A percentile compares a stretch with the other conserved stretches of the same genome.
phyloP scores from a whole-genome alignment of 2,888 invertebrate genomes.

The Cataglyphis altisquamis region DNA sequence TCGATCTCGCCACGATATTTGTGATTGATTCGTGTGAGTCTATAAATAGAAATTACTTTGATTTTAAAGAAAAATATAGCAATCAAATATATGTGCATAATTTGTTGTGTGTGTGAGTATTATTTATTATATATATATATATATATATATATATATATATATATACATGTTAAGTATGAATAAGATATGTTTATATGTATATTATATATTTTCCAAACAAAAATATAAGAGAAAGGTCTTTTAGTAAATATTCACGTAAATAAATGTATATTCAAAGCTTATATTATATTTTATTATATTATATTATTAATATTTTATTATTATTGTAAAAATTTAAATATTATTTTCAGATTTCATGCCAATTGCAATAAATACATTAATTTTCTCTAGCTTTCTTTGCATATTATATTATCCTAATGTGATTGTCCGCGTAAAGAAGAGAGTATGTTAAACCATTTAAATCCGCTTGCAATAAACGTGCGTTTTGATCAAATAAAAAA shows the following conservation, averaged over 20 bases:
- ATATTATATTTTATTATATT: background rate
- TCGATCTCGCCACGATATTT: background rate
- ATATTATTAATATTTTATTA: background rate
- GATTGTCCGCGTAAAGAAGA: background rate
- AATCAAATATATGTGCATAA: background rate
- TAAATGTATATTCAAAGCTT: background rate
- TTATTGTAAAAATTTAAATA: background rate
- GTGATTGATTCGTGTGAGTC: background rate
- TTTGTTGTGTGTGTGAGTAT: background rate
- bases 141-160: background rate
- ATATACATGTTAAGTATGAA: background rate
- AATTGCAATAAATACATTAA: background rate
- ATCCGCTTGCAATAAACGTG: background rate
- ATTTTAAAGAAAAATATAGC: background rate
- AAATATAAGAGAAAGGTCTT: background rate
- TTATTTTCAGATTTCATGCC: background rate
- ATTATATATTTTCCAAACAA: background rate
- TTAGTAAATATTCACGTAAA: background rate
- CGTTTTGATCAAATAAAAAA: constrained; percentile 13
- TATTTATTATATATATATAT: background rate
- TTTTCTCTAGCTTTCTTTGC: background rate
- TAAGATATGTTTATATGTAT: background rate
- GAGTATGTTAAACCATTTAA: constrained; percentile 6
- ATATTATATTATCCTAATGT: background rate
- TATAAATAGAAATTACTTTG: background rate